These are phyloP conservation scores for Arctia plantaginis DNA, from an alignment of 2,888 invertebrate species.

Conservation along the genomic window DNA sequence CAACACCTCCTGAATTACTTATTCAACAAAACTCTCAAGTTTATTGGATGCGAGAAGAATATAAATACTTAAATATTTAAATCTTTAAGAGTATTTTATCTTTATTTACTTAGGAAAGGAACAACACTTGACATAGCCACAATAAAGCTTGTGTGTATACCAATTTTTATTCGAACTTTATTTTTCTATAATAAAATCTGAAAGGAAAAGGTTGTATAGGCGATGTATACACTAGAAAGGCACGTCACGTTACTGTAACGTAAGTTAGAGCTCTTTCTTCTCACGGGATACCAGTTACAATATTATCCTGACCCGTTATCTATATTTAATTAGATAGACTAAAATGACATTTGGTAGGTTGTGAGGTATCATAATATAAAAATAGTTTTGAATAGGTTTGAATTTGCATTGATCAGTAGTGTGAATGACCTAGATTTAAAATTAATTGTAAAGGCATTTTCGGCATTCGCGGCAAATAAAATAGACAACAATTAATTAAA, in stretches of 20 bases:
- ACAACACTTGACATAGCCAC: constrained; percentile 1
- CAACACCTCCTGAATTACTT: constrained; percentile 74
- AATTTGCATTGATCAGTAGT: too few species aligned
- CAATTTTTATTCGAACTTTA: not conserved
- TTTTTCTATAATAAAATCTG: not conserved
- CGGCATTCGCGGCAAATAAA: too few species aligned
- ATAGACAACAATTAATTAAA: too few species aligned
- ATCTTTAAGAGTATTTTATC: constrained; percentile 36
- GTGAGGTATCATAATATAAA: too few species aligned
- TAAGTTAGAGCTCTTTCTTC: too few species aligned
- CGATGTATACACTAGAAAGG: not conserved
- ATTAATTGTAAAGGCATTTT: too few species aligned
- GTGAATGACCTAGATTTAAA: too few species aligned
- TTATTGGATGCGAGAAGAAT: constrained; percentile 58
- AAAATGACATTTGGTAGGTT: too few species aligned
- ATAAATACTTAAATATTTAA: constrained; percentile 64
- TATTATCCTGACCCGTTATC: not conserved
- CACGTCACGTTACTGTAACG: not conserved
- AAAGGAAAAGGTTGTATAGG: not conserved
- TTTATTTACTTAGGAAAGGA: constrained; percentile 26
- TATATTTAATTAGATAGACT: too few species aligned
- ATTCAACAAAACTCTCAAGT: constrained; percentile 68
- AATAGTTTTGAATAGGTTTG: too few species aligned
- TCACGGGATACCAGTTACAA: not conserved
- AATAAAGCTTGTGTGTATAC: not conserved